Evolutionary conservation across 2,113 vertebrate genomes (phyloP), one percentile per base, ranked within the genome.

Genomic region (Leptobrachium ailaonicum): DNA sequence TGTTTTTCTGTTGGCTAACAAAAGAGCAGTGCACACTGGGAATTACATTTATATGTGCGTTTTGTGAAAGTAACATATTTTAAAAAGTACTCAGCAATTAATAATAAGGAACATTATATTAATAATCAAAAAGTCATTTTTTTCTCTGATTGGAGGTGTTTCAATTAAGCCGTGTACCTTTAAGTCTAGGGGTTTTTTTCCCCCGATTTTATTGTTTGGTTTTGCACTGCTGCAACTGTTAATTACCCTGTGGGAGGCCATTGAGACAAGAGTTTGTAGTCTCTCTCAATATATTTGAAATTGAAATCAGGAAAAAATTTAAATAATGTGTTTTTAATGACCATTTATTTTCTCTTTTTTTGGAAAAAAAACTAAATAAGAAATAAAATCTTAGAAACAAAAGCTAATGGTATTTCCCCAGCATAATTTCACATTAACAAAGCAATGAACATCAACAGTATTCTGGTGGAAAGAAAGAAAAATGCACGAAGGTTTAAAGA

Each of bases 351-450:
- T 64, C 62, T 64, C 9, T 66, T 73, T 47, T 66, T 41, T 71
- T 56, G 9, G n/a, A 32, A 32, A 67, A 80, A 68, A 68, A 41
- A 67, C 32, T 10, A 73, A 44, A 66, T 5, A 50, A 42, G 10
- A 80, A 58, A 80, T 80, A 41, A 80, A 80, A 74, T 68, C 42
- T 47, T 12, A 74, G 64, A 80, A 80, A 80, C 78, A 80, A 80
- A 74, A 74, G 63, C 78, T 68, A 80, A 74, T 80, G 71, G 43
- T 73, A 74, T 68, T 62, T 41, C 64, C 43, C 50, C 53, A 60
- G 66, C n/a, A 74, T 74, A 74, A 80, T 80, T 7, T 41, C 71
- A 60, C 64, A 80, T 80, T 80, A 80, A 80, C 78, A 74, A 74
- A 80, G 71, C 66, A 80, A 80, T 80, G 50, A 74, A 53, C 64